Base-by-base conservation (phyloP, 2,113 vertebrate genomes). In the Catharus minimus region DNA sequence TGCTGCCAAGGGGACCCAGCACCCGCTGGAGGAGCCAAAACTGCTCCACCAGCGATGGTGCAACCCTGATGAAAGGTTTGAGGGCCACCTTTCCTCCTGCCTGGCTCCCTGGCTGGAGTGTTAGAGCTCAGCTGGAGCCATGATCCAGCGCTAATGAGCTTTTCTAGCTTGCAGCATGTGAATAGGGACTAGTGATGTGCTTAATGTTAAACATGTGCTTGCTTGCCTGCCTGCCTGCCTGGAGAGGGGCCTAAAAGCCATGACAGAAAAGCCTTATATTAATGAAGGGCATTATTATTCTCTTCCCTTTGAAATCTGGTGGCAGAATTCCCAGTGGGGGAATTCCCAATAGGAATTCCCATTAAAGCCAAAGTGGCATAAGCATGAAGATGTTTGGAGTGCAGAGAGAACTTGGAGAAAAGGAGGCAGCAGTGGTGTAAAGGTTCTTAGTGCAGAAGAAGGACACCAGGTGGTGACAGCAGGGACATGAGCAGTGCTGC, bases 301-400 rank as follows among this genome's bases (percentile, higher is more conserved):
- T 69, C 55, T 56, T 86, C n/a, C 36, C 92, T 95, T 95, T 95
- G 93, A 95, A 91, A 91, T 81, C 73, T 11, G 2, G 80, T 93
- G 92, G 94, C 88, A 92, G 80, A 94, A 96, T 82, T 95, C 93
- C 94, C 95, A 84, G 89, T 43, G 66, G 94, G 84, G 89, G 89
- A 95, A 92, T 94, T 95, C 94, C 94, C 93, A 33, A 14, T 78
- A 89, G 94, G 95, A 93, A 94, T 94, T 94, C 95, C 86, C 84
- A 82, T 81, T 21, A 82, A 86, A 66, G 66, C 86, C 74, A 27
- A 68, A 65, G 89, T 75, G 55, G 38, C 49, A 67, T 23, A 68
- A 78, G 58, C 62, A 43, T 1, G 8, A 61, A 86, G 77, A n/a
- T 3, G n/a, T 90, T 94, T 82, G 0, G 24, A 49, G 80, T 10